Conservation (phyloP, 2,113 vertebrate genomes). For the Varanus salvator region DNA sequence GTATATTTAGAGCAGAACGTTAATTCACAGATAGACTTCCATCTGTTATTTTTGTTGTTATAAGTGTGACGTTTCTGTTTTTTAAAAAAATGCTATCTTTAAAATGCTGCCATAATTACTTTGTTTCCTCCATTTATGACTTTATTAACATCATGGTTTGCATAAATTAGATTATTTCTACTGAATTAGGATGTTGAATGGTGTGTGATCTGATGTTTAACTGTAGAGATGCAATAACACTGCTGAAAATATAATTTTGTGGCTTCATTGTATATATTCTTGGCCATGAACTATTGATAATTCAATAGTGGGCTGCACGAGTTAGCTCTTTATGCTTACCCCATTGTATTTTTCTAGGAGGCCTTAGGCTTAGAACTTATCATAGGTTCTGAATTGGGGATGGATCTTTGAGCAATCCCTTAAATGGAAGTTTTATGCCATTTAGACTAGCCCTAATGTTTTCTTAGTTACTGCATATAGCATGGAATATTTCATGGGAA, state of each 20-base stretch:
- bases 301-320: background rate
- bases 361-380: background rate
- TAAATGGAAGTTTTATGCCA: slow-evolving; percentile 12
- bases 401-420: background rate
- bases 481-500: background rate
- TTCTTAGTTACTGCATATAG: background rate
- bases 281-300: background rate
- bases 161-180: background rate
- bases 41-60: background rate
- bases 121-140: background rate
- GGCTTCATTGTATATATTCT: background rate
- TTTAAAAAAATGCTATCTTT: background rate
- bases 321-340: background rate
- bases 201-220: background rate
- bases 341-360: background rate
- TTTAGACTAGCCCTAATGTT: background rate
- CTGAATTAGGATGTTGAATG: background rate
- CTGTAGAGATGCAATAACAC: background rate
- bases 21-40: background rate
- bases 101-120: background rate
- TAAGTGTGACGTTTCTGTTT: background rate
- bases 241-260: background rate
- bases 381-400: background rate
- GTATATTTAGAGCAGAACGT: background rate
- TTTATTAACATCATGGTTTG: background rate